Percentiles rank a stretch among this genome's conserved stretches.
Conservation (phyloP, 2,888 invertebrate genomes). For the Bombylius discolor region DNA sequence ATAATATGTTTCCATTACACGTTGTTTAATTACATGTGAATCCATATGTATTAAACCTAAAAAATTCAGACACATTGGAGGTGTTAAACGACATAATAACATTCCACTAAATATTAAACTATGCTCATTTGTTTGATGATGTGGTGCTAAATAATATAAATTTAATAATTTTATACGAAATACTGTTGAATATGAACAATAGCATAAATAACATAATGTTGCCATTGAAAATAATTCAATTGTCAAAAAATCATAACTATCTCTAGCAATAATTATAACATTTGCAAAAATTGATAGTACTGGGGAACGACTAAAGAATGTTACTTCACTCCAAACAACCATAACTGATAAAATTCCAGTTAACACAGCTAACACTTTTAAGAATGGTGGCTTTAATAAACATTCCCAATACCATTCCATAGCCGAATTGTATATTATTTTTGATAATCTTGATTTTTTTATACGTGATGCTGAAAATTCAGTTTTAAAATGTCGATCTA, state of each 20-base stretch:
- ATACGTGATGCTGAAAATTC: slow-evolving; percentile 51
- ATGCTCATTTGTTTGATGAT: slow-evolving; percentile 98
- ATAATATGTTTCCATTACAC: slow-evolving; percentile 80
- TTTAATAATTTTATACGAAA: slow-evolving; percentile 92
- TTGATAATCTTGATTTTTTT: slow-evolving; percentile 38
- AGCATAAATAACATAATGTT: slow-evolving; percentile 87
- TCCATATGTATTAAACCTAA: slow-evolving; percentile 96
- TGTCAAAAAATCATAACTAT: slow-evolving; percentile 78
- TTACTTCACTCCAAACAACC: slow-evolving; percentile 99
- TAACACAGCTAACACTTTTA: slow-evolving; percentile 57
- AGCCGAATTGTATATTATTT: slow-evolving; percentile 51
- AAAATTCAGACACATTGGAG: slow-evolving; percentile 97
- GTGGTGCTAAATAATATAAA: slow-evolving; percentile 91
- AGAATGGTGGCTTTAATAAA: slow-evolving; percentile 58
- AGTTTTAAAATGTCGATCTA: slow-evolving; percentile 47
- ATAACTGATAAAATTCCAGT: slow-evolving; percentile 69
- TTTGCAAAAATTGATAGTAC: slow-evolving; percentile 94
- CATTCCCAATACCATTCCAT: slow-evolving; percentile 97
- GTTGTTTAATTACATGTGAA: slow-evolving; percentile 75
- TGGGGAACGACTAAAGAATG: slow-evolving; percentile 87
- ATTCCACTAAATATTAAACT: slow-evolving; percentile 90
- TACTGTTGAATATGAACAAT: slow-evolving; percentile 96
- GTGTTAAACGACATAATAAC: slow-evolving; percentile 92
- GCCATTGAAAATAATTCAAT: slow-evolving; percentile 89
- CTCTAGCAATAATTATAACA: slow-evolving; percentile 69